Conservation (phyloP, 2,113 vertebrate species). For the Mellivora capensis region DNA sequence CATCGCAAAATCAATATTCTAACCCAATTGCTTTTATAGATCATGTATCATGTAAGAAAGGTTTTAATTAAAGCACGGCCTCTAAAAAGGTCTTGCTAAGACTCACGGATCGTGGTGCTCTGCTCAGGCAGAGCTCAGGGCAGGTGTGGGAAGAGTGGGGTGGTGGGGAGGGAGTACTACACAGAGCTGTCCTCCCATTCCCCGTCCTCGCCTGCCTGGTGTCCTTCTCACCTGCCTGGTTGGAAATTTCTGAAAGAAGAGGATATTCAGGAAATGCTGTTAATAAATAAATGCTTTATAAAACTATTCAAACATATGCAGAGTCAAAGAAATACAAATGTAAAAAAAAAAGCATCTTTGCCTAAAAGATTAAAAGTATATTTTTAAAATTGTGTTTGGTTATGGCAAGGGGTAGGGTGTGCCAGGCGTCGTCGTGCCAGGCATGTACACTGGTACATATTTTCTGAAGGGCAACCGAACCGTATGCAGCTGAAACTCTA, state of each 20-base stretch:
- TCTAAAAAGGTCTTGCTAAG: neutral
- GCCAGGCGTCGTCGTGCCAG: neutral
- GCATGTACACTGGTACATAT: neutral
- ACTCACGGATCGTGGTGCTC: neutral
- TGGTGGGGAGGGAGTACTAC: rapidly evolving
- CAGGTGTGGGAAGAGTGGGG: neutral
- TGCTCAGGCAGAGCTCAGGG: neutral
- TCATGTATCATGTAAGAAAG: slow-evolving; percentile 53
- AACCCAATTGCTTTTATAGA: slow-evolving; percentile 57
- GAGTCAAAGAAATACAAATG: neutral
- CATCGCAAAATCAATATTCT: slow-evolving; percentile 58
- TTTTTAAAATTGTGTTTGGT: neutral
- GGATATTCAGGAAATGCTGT: neutral
- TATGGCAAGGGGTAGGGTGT: neutral
- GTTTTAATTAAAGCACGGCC: slow-evolving; percentile 61
- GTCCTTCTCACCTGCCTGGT: neutral
- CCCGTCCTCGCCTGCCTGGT: rapidly evolving
- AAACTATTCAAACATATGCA: neutral
- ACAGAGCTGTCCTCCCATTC: rapidly evolving
- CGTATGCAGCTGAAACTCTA: neutral
- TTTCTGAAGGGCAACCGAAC: neutral
- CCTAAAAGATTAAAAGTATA: neutral
- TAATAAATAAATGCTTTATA: neutral
- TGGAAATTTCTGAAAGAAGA: neutral
- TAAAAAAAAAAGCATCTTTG: neutral